phyloP scores from a whole-genome alignment of 2,797 vertebrate species.

The Melanotaenia trifasciata region DNA sequence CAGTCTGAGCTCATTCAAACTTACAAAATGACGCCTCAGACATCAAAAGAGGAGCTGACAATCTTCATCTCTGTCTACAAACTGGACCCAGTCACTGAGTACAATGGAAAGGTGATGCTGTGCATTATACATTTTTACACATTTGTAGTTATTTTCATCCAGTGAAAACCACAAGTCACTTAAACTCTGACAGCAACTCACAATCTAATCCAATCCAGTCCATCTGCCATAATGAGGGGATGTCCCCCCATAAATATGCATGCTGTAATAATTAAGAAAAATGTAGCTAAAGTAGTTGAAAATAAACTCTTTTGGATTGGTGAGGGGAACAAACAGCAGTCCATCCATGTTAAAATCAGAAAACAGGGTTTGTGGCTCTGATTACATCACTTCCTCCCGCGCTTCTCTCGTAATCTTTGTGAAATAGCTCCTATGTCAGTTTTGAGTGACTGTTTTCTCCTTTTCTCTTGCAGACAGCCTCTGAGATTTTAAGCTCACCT shows the following conservation, averaged over 20 bases:
- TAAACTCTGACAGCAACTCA: neutral
- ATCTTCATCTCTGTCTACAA: constrained; percentile 87
- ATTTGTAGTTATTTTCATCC: neutral
- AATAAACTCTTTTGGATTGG: neutral
- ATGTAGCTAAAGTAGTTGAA: neutral
- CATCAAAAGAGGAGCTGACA: constrained; percentile 77
- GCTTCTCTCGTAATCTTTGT: neutral
- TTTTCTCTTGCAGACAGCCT: constrained; percentile 81
- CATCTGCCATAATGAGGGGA: too few relatives aligned
- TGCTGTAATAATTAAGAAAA: neutral
- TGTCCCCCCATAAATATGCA: too few relatives aligned
- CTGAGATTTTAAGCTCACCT: constrained; percentile 87
- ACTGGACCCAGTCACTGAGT: constrained; percentile 91
- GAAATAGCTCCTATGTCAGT: neutral
- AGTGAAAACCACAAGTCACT: neutral
- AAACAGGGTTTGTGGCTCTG: neutral
- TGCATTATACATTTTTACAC: neutral
- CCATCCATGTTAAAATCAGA: neutral
- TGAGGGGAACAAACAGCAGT: neutral
- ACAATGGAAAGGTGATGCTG: constrained; percentile 84
- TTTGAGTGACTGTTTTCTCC: constrained; percentile 4
- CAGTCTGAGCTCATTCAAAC: constrained; percentile 82
- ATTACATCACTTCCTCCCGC: neutral
- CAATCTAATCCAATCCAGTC: neutral
- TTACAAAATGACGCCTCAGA: constrained; percentile 81